Conservation (phyloP, 2,888 invertebrate species). For the Bembecia ichneumoniformis region DNA sequence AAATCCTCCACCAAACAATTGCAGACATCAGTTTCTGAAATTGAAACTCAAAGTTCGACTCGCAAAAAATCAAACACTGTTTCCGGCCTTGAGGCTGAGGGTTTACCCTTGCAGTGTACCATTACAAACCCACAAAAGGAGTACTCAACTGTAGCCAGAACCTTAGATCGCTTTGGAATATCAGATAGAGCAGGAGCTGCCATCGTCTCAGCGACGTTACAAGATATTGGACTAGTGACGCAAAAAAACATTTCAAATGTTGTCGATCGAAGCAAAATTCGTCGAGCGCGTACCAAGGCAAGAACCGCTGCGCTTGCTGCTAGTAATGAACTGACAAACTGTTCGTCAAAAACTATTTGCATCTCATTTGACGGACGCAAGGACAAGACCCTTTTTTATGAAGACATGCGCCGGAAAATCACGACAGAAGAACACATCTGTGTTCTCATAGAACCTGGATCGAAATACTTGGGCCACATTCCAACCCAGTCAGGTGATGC, state of each 20-base stretch:
- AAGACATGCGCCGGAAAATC: constrained; percentile 1
- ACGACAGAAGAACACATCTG: constrained; percentile 1
- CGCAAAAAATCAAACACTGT: background rate
- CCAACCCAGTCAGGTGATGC: background rate
- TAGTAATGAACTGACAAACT: background rate
- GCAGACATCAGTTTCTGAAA: background rate
- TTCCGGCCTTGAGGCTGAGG: background rate
- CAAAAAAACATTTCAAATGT: background rate
- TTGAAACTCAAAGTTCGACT: background rate
- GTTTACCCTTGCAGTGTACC: background rate
- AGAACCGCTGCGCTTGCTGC: background rate
- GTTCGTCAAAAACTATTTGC: background rate
- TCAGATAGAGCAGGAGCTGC: constrained; percentile 4
- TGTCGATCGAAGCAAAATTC: background rate
- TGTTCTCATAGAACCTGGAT: constrained; percentile 3
- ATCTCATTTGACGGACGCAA: constrained; percentile 2
- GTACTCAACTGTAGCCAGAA: constrained; percentile 1
- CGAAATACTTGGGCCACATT: constrained; percentile 3
- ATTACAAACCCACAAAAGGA: background rate
- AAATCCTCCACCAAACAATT: no score
- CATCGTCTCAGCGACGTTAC: constrained; percentile 3
- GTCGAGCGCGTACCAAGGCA: constrained; percentile 1
- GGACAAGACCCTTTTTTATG: constrained; percentile 1
- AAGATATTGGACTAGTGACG: constrained; percentile 3
- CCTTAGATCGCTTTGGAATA: constrained; percentile 1